Conservation (phyloP, 1,140 invertebrate genomes). For the Psilanteris sp. region DNA sequence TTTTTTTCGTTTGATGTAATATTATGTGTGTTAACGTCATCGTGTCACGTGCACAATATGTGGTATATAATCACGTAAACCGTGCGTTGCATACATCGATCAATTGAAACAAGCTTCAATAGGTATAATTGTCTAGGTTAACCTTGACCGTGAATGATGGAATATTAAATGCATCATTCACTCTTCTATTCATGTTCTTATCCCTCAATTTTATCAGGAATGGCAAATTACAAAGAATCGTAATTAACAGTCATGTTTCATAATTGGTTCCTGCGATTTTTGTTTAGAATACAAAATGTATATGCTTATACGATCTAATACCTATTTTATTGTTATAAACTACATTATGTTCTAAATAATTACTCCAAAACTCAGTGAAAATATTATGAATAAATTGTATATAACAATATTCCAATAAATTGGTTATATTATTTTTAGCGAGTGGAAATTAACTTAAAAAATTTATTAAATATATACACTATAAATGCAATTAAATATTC, state of each 20-base stretch:
- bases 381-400: no score
- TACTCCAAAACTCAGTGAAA: no score
- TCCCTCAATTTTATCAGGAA: slow-evolving; percentile 4
- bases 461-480: no score
- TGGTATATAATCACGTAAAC: slow-evolving; percentile 44
- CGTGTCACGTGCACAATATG: slow-evolving; percentile 39
- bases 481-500: no score
- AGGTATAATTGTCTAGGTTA: slow-evolving; percentile 44
- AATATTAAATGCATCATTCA: slow-evolving; percentile 21
- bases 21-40: slow-evolving; percentile 24
- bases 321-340: no score
- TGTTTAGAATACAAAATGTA: no score
- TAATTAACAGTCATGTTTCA: neutral
- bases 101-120: slow-evolving; percentile 45
- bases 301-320: no score
- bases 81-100: slow-evolving; percentile 30
- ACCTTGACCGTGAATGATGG: slow-evolving; percentile 51
- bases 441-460: no score
- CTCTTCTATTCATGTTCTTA: slow-evolving; percentile 10
- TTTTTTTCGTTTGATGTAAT: slow-evolving; percentile 14
- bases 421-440: no score
- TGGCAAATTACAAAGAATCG: slow-evolving; percentile 4
- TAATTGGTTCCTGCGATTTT: no score
- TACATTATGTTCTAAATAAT: no score
- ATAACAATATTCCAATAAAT: no score